Base-by-base conservation (phyloP, 1,140 invertebrate species). In the Euwallacea similis region DNA sequence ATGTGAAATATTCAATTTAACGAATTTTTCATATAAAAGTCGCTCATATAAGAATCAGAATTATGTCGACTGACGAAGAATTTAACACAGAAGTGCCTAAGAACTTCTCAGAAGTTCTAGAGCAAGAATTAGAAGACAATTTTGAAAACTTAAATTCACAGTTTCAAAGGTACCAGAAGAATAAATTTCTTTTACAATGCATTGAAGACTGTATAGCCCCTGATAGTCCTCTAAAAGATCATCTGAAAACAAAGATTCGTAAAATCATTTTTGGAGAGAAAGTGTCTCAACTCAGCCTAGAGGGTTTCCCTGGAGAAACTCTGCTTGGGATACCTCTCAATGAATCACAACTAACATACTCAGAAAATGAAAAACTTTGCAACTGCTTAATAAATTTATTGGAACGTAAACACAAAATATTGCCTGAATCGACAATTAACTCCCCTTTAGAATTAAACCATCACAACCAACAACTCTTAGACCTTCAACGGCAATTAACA, bases 111-210 rank as follows among this genome's bases (percentile, higher is more conserved):
- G 21, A 33, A 33, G 21, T 33, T 58, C 59, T 66, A 62, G 54
- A 69, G 46, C 75, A 76, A 60, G 74, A 75, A 56, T 43, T 76
- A 15, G 73, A 72, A 33, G 66, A 76, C 55, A 46, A 58, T 10
- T 62, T 33, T 13, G 66, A 73, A 56, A 71, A 74, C 56, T 42
- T 76, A 7, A 67, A 76, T 69, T 50, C 72, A 6, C 60, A 74
- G 59, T 13, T 60, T 11, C 54, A 61, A 9, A 76, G 73, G 56
- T 76, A 75, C 42, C 62, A 54, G n/a, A 21, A 75, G 62, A 66
- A 72, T n/a, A 72, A 76, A 69, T 73, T 77, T 41, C 53, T 76
- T 44, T 68, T 71, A 21, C 67, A 73, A 42, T 33, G 54, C 44
- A 41, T 75, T 13, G 66, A 69, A 63, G 75, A 75, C 59, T 73